Conservation (phyloP, 2,797 vertebrate genomes). For the Fistularia commersonii region DNA sequence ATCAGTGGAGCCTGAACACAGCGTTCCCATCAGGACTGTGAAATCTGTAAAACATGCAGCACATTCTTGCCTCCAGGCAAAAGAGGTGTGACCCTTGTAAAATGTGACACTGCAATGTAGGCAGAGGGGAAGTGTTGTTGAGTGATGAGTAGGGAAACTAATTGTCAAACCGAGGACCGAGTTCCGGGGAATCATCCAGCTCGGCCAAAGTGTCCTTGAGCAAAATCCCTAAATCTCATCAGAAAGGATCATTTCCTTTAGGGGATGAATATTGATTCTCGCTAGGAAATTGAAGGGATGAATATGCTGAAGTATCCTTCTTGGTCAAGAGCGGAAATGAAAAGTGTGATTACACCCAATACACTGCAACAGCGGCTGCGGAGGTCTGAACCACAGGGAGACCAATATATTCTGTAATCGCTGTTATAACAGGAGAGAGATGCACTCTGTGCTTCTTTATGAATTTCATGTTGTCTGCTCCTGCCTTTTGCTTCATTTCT, state of each 20-base stretch:
- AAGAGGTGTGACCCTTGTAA: conserved; percentile 33
- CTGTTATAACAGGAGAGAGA: not conserved
- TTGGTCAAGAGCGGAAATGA: not conserved
- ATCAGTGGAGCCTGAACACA: conserved; percentile 24
- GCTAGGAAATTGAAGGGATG: conserved; percentile 5
- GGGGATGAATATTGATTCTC: too few species aligned
- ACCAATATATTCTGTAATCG: too few species aligned
- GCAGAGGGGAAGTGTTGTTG: conserved; percentile 1
- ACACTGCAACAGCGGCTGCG: too few species aligned
- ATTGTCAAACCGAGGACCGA: too few species aligned
- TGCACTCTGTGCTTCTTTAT: conserved; percentile 36
- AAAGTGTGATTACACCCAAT: conserved; percentile 6
- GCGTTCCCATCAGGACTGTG: conserved; percentile 29
- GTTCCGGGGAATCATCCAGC: conserved; percentile 12
- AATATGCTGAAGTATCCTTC: conserved; percentile 17
- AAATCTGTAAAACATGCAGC: conserved; percentile 42
- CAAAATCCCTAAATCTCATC: conserved; percentile 12
- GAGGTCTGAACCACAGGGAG: too few species aligned
- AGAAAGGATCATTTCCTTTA: not conserved
- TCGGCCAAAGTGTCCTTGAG: conserved; percentile 12
- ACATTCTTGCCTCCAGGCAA: conserved; percentile 35
- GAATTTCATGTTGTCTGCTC: conserved; percentile 28
- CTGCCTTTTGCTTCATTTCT: conserved; percentile 23
- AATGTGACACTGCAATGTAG: conserved; percentile 20
- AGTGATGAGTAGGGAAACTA: conserved; percentile 17